Percentiles rank a stretch among this genome's conserved stretches.
phyloP scores from a whole-genome alignment of 2,113 vertebrate genomes.

The Fulmarus glacialis region DNA sequence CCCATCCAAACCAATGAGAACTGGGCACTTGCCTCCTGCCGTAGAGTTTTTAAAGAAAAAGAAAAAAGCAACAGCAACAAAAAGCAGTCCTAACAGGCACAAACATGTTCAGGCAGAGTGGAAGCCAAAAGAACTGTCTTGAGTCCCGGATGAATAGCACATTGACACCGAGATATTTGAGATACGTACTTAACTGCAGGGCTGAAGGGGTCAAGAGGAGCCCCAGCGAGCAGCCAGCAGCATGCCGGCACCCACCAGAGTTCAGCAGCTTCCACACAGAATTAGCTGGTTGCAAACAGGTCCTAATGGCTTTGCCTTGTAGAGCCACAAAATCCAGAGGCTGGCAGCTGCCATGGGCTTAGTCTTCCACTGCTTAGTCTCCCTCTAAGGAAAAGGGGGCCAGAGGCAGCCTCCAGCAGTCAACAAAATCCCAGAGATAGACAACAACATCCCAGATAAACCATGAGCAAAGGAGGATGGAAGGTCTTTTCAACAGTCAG shows the following conservation, averaged over 20 bases:
- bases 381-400: not conserved
- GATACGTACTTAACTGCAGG: fast-evolving
- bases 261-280: not conserved
- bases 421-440: not conserved
- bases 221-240: not conserved
- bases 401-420: not conserved
- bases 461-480: not conserved
- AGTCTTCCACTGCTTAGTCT: not conserved
- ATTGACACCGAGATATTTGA: not conserved
- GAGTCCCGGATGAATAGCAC: not conserved
- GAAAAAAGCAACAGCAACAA: not conserved
- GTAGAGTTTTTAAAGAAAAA: not conserved
- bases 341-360: not conserved
- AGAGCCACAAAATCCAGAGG: not conserved
- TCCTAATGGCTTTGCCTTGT: not conserved
- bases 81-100: not conserved
- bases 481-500: not conserved
- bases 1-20: not conserved
- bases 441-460: not conserved
- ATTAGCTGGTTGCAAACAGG: not conserved
- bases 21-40: not conserved
- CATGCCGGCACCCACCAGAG: not conserved
- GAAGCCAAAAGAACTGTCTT: not conserved
- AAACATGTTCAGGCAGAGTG: not conserved
- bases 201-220: not conserved